phyloP scores from a whole-genome alignment of 2,113 vertebrate species.

The Felis chaus region DNA sequence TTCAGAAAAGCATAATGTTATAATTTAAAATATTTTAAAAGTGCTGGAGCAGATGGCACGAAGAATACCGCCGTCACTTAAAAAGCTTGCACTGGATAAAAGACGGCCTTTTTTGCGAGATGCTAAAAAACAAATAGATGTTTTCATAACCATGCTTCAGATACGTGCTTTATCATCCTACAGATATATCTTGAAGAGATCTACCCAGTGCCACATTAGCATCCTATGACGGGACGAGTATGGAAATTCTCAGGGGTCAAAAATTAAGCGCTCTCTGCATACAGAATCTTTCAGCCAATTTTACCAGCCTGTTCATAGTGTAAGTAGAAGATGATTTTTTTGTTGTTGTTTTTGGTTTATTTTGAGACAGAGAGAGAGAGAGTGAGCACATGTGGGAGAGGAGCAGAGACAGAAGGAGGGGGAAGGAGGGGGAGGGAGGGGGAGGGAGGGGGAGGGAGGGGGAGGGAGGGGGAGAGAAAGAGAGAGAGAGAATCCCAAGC shows the following conservation, averaged over 20 bases:
- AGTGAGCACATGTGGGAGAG: too few species aligned
- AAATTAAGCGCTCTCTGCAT: background rate
- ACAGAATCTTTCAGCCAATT: background rate
- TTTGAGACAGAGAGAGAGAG: too few species aligned
- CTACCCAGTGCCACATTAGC: background rate
- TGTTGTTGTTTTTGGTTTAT: too few species aligned
- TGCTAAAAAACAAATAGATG: background rate
- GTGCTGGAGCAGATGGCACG: background rate
- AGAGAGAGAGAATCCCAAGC: too few species aligned
- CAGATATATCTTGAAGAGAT: background rate
- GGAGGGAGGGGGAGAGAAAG: accelerated
- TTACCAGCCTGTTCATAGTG: background rate
- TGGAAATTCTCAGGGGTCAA: background rate
- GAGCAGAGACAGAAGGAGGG: too few species aligned
- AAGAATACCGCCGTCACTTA: background rate
- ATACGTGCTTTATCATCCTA: background rate
- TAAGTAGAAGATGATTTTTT: too few species aligned
- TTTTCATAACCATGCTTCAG: background rate
- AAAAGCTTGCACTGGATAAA: background rate
- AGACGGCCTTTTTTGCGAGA: background rate
- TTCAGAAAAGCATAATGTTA: background rate
- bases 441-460: too few species aligned
- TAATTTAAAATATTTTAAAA: background rate
- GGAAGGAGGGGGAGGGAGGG: accelerated
- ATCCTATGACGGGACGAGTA: background rate